phyloP scores from a whole-genome alignment of 2,888 invertebrate species.

The Trisateles emortualis region DNA sequence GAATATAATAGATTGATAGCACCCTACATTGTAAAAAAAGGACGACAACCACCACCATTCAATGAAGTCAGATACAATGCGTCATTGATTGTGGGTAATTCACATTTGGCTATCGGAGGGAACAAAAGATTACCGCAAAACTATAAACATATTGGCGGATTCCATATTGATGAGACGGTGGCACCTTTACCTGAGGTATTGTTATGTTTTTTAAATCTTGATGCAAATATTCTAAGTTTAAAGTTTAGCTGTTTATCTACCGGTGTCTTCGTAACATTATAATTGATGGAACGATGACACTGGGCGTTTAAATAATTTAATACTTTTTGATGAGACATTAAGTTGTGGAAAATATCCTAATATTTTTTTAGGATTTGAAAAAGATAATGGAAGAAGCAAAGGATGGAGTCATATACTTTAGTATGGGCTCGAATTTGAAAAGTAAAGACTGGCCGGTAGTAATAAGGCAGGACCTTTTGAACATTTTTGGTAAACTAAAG shows the following conservation, averaged over 20 bases:
- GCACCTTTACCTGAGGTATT: conserved; percentile 62
- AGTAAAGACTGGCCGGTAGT: conserved; percentile 58
- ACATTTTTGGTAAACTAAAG: conserved; percentile 67
- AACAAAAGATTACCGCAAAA: conserved; percentile 54
- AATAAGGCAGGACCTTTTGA: conserved; percentile 53
- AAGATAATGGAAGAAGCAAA: conserved; percentile 62
- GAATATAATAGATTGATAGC: conserved; percentile 24
- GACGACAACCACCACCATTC: conserved; percentile 41
- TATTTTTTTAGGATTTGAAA: conserved; percentile 62
- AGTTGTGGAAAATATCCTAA: no score
- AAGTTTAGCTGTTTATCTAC: no score
- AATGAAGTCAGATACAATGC: conserved; percentile 52
- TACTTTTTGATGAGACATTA: no score
- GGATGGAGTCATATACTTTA: conserved; percentile 72
- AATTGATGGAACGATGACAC: no score
- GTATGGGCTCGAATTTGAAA: conserved; percentile 69
- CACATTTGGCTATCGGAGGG: conserved; percentile 14
- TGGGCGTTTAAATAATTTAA: no score
- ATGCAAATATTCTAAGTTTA: no score
- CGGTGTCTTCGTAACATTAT: no score
- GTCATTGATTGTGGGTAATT: conserved; percentile 24
- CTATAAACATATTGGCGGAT: conserved; percentile 59
- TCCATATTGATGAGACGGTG: conserved; percentile 55
- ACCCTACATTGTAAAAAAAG: conserved; percentile 37
- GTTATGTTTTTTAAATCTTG: no score